A percentile compares a stretch with the other conserved stretches of the same genome.
phyloP scores from a whole-genome alignment of 2,797 vertebrate species.

The Chrosomus eos region DNA sequence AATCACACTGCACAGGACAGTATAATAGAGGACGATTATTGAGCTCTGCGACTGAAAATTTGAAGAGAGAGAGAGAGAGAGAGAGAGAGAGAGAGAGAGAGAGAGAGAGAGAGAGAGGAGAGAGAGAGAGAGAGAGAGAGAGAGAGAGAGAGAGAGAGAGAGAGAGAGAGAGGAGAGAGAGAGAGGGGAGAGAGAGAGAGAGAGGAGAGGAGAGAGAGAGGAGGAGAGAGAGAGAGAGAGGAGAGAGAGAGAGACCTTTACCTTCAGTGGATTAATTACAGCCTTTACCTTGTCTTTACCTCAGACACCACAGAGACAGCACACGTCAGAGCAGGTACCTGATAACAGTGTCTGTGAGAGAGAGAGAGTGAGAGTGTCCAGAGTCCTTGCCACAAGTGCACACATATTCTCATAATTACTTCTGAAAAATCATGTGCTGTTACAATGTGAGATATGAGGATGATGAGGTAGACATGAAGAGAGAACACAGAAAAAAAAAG shows the following conservation, averaged over 20 bases:
- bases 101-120: neutral
- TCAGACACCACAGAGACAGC: slow-evolving; percentile 29
- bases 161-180: neutral
- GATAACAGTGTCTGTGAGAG: slow-evolving; percentile 30
- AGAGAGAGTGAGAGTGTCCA: slow-evolving; percentile 31
- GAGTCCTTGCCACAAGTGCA: neutral
- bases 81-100: neutral
- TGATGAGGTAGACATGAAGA: neutral
- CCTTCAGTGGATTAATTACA: slow-evolving; percentile 45
- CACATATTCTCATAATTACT: slow-evolving; percentile 8
- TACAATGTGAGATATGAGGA: neutral
- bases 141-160: neutral
- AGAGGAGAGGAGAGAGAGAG: neutral
- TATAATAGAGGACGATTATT: slow-evolving; percentile 73
- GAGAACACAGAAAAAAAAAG: neutral
- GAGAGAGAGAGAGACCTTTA: slow-evolving; percentile 9
- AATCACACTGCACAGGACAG: slow-evolving; percentile 47
- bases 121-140: neutral
- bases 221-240: neutral
- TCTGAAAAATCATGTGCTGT: slow-evolving; percentile 1
- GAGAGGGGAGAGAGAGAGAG: neutral
- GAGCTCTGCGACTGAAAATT: slow-evolving; percentile 68
- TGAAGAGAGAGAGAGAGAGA: slow-evolving; percentile 7
- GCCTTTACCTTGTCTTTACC: slow-evolving; percentile 38
- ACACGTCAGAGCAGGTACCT: slow-evolving; percentile 22